These are phyloP conservation scores for Bombus ignitus DNA, from an alignment of 1,140 invertebrate species.

Conservation along the genomic window DNA sequence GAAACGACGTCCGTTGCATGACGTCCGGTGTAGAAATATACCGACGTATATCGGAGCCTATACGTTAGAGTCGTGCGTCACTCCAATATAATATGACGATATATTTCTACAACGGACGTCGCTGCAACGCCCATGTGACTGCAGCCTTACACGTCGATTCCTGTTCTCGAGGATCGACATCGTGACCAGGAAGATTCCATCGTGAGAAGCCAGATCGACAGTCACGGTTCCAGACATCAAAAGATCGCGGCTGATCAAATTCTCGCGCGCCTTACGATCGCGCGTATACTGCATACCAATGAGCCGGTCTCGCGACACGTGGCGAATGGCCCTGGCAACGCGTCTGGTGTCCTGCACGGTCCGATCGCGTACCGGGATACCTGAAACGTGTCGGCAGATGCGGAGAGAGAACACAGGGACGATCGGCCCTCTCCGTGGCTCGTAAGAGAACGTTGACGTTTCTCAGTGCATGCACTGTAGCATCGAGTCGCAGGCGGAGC, in stretches of 20 bases:
- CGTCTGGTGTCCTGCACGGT: not conserved
- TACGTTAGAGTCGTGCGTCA: too few relatives aligned
- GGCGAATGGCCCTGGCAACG: constrained; percentile 13
- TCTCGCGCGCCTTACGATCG: constrained; percentile 4
- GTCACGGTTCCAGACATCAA: too few relatives aligned
- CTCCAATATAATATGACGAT: too few relatives aligned
- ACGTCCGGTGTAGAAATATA: too few relatives aligned
- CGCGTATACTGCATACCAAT: constrained; percentile 34
- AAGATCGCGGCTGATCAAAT: constrained; percentile 28
- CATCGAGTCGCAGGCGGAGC: constrained; percentile 69
- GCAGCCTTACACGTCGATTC: not conserved
- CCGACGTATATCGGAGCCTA: too few relatives aligned
- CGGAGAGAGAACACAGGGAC: not conserved
- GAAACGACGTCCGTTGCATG: too few relatives aligned
- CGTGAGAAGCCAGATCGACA: not conserved
- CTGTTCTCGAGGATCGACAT: not conserved
- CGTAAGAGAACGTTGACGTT: constrained; percentile 52
- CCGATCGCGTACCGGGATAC: constrained; percentile 2
- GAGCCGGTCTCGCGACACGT: constrained; percentile 37
- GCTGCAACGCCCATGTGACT: too few relatives aligned
- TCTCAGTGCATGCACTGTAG: constrained; percentile 55
- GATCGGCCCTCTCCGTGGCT: not conserved
- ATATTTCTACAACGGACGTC: too few relatives aligned
- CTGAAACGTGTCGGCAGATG: constrained; percentile 40
- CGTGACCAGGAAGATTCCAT: not conserved